phyloP scores from a whole-genome alignment of 2,797 vertebrate species.

The Diglossa cyanea region DNA sequence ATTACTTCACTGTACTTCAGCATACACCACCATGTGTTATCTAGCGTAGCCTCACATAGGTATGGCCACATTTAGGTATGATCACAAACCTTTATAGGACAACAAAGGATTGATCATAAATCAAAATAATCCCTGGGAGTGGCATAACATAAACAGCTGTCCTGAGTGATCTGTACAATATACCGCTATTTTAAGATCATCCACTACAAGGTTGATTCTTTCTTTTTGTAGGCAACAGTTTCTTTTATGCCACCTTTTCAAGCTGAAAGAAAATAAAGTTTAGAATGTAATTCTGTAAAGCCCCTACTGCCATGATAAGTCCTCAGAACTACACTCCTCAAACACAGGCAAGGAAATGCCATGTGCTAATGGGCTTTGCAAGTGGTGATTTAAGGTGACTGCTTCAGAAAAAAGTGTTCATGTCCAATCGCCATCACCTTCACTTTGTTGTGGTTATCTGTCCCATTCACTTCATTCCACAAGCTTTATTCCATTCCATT shows the following conservation, averaged over 20 bases:
- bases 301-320: not conserved
- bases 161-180: not conserved
- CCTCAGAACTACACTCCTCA: not conserved
- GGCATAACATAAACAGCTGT: not conserved
- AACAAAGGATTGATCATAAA: not conserved
- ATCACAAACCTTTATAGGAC: not conserved
- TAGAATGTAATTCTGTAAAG: not conserved
- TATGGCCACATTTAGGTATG: not conserved
- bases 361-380: not conserved
- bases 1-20: not conserved
- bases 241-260: not conserved
- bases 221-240: not conserved
- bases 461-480: not conserved
- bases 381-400: not conserved
- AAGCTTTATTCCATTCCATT: not conserved
- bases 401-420: not conserved
- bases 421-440: not conserved
- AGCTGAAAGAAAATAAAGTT: not conserved
- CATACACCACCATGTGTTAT: not conserved
- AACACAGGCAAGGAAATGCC: not conserved
- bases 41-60: not conserved
- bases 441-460: constrained; percentile 2
- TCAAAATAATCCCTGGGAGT: not conserved
- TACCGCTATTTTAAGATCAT: not conserved
- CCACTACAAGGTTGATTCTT: not conserved